A percentile compares a stretch with the other conserved stretches of the same genome.
Conservation (phyloP, 64 coral and sea anemone genomes). For the Montipora foliosa region DNA sequence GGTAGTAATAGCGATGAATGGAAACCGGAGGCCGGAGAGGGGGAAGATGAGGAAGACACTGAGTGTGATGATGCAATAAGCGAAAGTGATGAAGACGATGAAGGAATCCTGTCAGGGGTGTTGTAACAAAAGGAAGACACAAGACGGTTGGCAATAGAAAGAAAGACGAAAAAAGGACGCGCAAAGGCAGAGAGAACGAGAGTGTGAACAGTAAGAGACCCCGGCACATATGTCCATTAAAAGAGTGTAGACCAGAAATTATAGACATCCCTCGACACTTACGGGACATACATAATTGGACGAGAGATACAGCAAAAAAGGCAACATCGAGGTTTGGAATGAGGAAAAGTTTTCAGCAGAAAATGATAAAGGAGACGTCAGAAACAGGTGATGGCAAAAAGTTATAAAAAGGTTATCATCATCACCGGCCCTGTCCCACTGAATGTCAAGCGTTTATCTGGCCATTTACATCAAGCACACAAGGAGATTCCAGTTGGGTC, state of each 20-base stretch:
- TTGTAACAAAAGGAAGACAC: neutral
- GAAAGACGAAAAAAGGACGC: neutral
- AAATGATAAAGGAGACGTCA: neutral
- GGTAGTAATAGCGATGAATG: neutral
- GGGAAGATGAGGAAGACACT: neutral
- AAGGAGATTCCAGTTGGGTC: conserved; percentile 23
- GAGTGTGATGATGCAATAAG: neutral
- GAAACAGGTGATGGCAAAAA: conserved; percentile 4
- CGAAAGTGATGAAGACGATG: neutral
- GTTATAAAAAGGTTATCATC: conserved; percentile 6
- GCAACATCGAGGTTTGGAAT: conserved; percentile 41
- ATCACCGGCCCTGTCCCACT: conserved; percentile 31
- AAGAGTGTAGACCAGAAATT: conserved; percentile 3
- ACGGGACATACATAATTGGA: neutral
- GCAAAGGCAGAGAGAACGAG: neutral
- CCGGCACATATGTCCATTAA: neutral
- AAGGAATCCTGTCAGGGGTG: too few species aligned
- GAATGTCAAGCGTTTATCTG: conserved; percentile 46
- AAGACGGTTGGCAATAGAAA: neutral
- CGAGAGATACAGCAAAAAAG: conserved; percentile 20
- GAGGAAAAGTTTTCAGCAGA: conserved; percentile 44
- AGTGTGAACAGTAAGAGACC: conserved; percentile 5
- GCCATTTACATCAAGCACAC: conserved; percentile 26
- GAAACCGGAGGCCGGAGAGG: neutral
- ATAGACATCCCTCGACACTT: conserved; percentile 59